Evolutionary conservation across 2,113 vertebrate species (phyloP).

Genomic region (Polypterus senegalus): DNA sequence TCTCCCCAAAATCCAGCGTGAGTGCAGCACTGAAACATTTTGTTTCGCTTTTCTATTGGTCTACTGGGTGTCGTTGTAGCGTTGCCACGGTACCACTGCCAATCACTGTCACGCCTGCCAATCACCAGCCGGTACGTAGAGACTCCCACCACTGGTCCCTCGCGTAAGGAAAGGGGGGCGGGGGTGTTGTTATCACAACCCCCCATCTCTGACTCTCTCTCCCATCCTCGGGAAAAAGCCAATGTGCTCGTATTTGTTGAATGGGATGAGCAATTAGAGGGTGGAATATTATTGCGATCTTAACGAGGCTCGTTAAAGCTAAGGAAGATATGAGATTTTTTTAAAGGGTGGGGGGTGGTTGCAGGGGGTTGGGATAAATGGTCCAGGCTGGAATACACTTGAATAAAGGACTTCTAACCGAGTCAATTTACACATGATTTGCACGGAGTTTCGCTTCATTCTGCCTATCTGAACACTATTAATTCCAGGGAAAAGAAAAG

Average conservation of each 20-base stretch:
- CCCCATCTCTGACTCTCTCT: slow-evolving; percentile 80
- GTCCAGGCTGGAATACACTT: slow-evolving; percentile 61
- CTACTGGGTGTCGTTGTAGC: slow-evolving; percentile 93
- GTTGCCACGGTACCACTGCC: slow-evolving; percentile 98
- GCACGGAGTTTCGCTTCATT: slow-evolving; percentile 57
- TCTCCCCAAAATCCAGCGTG: slow-evolving; percentile 99
- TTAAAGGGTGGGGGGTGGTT: slow-evolving; percentile 33
- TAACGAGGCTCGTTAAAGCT: slow-evolving; percentile 73
- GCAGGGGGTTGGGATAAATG: slow-evolving; percentile 58
- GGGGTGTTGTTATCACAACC: slow-evolving; percentile 61
- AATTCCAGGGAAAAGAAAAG: slow-evolving; percentile 44
- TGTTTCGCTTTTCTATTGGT: slow-evolving; percentile 99
- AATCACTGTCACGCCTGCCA: slow-evolving; percentile 99
- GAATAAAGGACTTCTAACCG: slow-evolving; percentile 55
- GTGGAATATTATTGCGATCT: slow-evolving; percentile 82
- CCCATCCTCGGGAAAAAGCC: slow-evolving; percentile 66
- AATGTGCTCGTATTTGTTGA: slow-evolving; percentile 70
- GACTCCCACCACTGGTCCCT: slow-evolving; percentile 89
- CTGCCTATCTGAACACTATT: slow-evolving; percentile 56
- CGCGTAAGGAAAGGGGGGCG: slow-evolving; percentile 37
- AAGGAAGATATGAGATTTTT: slow-evolving; percentile 49
- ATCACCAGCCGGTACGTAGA: slow-evolving; percentile 97
- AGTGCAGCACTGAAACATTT: slow-evolving; percentile 99
- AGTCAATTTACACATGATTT: slow-evolving; percentile 63
- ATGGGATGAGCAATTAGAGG: slow-evolving; percentile 86